Evolutionary conservation across 2,113 vertebrate genomes (phyloP).

Genomic region (Larimichthys polyactis): DNA sequence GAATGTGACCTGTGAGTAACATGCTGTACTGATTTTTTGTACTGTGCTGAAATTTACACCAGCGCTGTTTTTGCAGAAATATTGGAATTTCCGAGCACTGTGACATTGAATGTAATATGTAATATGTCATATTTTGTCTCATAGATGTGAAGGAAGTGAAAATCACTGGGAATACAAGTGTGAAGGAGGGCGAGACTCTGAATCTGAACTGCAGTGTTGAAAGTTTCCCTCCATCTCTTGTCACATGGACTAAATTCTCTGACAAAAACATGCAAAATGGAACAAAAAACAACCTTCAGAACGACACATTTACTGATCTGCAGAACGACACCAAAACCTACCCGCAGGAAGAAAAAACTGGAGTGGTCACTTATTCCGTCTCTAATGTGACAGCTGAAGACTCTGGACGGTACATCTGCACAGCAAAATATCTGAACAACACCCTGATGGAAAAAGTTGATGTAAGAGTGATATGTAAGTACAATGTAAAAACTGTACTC

Average conservation of each 20-base stretch:
- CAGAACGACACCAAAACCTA: not conserved
- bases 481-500: not conserved
- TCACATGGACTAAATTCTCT: constrained; percentile 34
- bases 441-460: not conserved
- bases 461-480: not conserved
- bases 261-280: not conserved
- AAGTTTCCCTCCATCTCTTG: constrained; percentile 49
- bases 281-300: not conserved
- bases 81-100: not conserved
- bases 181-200: constrained; percentile 52
- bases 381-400: constrained; percentile 18
- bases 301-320: not conserved
- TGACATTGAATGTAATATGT: no score
- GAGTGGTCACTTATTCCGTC: not conserved
- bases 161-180: not conserved
- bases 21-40: not conserved
- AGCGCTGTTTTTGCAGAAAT: not conserved
- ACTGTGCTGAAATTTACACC: not conserved
- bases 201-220: constrained; percentile 57
- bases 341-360: not conserved
- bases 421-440: constrained; percentile 13
- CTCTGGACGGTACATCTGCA: constrained; percentile 67
- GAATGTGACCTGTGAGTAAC: constrained; percentile 19
- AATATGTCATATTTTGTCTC: not conserved
- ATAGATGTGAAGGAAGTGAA: constrained; percentile 31